Evolutionary conservation across 30 jellyfish, hydroid and myxozoan species (phyloP), one percentile per base, ranked within the genome.

Genomic region (Cassiopea andromeda): DNA sequence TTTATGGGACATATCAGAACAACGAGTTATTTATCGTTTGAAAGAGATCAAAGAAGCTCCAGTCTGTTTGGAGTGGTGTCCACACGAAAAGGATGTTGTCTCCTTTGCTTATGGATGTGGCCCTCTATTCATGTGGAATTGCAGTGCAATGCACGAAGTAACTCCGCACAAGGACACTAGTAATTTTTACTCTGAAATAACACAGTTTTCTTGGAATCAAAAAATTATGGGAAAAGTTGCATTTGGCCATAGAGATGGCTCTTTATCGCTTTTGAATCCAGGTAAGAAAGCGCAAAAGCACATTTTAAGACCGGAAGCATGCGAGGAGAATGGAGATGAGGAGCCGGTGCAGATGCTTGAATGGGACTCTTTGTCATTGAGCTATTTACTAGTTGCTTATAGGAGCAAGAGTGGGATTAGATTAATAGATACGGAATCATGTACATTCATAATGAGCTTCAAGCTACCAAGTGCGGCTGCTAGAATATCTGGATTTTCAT

Each of bases 221-320:
- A 85, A 85, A 44, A 83, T 75, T 13, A 49, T 49, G 1, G 93
- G 93, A 18, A 87, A 83, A 54, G 27, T 92, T 19, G 94, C 90
- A 17, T 87, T 87, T 80, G 98, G 98, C 2, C 98, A 92, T 77
- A 90, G 48, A 59, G 96, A 92, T 75, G 98, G 98, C 46, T 87
- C 93, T 15, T 44, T 92, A 13, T 86, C 98, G 44, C 66, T 92
- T 60, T 2, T 87, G 60, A 68, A 78, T 67, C 96, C 96, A 27
- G 91, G 91, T 16, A 67, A 92, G 44, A 92, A 92, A 58, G 67
- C 77, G 1, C 95, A 82, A 49, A 92, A 92, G 47, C 98, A 92
- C 49, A 75, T 92, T 69, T 70, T 92, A 46, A 66, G 90, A 18
- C 78, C 91, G 27, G 91, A 78, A 38, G 46, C 12, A 43, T 60